These are phyloP conservation scores for Stenodema calcarata DNA, from an alignment of 2,888 invertebrate genomes.

Conservation along the genomic window DNA sequence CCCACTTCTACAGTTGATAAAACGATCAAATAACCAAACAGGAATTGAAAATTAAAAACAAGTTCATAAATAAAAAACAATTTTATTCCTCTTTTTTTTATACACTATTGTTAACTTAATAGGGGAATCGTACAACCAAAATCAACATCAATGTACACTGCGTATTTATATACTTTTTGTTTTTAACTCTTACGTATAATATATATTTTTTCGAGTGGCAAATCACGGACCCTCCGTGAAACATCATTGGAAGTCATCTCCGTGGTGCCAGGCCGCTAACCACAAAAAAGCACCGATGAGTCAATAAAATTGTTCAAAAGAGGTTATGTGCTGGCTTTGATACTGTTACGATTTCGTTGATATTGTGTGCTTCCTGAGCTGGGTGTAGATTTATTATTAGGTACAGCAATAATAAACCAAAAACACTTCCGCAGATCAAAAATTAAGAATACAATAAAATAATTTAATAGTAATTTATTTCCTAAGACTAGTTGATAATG, in stretches of 20 bases:
- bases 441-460: slow-evolving; percentile 17
- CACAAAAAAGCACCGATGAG: not conserved
- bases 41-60: not conserved
- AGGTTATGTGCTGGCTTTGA: not conserved
- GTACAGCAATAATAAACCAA: not conserved
- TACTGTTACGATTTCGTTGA: not conserved
- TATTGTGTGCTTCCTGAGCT: not conserved
- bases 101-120: slow-evolving; percentile 16
- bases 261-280: not conserved
- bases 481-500: slow-evolving; percentile 35
- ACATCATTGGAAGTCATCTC: not conserved
- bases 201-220: not conserved
- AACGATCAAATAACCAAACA: too few species aligned
- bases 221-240: not conserved
- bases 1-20: too few species aligned
- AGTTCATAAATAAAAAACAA: not conserved
- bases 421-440: not conserved
- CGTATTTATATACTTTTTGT: slow-evolving; percentile 1
- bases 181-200: not conserved
- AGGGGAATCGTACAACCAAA: slow-evolving; percentile 12
- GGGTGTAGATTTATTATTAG: not conserved
- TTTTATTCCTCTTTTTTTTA: slow-evolving; percentile 11
- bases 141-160: slow-evolving; percentile 8
- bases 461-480: slow-evolving; percentile 33
- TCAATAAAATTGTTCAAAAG: not conserved